Conservation (phyloP, 2,113 vertebrate genomes). For the Eulacestoma nigropectus region DNA sequence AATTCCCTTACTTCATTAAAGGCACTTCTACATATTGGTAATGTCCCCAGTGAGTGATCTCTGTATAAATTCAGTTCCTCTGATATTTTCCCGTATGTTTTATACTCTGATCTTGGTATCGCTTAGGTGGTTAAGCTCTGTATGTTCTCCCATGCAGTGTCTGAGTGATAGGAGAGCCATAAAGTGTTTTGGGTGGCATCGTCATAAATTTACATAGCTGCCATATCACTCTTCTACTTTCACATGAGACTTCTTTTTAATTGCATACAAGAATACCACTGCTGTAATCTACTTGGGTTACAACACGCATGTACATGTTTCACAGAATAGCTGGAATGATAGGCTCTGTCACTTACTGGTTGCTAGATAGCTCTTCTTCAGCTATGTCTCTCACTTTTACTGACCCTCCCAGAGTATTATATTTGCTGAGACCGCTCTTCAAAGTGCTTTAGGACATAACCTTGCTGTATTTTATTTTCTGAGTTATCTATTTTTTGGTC, state of each 20-base stretch:
- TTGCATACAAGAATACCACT: background rate
- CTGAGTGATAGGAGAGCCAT: background rate
- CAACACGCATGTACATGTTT: background rate
- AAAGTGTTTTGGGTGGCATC: background rate
- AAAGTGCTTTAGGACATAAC: background rate
- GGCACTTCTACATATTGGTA: constrained; percentile 40
- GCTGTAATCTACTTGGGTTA: background rate
- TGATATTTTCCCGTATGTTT: constrained; percentile 41
- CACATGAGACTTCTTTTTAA: background rate
- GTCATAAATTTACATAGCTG: background rate
- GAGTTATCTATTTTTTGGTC: background rate
- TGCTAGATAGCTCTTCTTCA: background rate
- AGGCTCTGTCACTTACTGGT: background rate
- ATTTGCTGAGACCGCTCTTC: background rate
- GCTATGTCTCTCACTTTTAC: background rate
- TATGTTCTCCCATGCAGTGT: background rate
- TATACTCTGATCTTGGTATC: constrained; percentile 19
- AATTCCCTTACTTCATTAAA: constrained; percentile 64
- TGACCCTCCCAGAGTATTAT: background rate
- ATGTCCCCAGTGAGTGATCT: constrained; percentile 53
- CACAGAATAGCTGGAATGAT: background rate
- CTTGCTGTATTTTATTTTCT: background rate
- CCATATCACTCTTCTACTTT: background rate
- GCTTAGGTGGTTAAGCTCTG: constrained; percentile 10
- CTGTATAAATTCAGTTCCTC: constrained; percentile 52